Evolutionary conservation across 2,888 invertebrate genomes (phyloP).

Genomic region (Ypsolopha sequella): DNA sequence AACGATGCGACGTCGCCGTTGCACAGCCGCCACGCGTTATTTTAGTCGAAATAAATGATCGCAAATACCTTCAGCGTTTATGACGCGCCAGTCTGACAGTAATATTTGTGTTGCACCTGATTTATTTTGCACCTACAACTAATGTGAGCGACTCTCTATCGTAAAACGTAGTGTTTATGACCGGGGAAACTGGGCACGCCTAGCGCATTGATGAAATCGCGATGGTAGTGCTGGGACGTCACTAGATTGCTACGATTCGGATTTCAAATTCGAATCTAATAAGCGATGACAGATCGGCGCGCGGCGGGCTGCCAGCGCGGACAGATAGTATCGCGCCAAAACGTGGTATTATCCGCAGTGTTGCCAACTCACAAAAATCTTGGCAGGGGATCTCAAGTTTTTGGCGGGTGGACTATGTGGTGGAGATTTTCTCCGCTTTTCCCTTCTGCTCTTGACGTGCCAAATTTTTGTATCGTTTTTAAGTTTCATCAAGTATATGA

Average conservation of each 20-base stretch:
- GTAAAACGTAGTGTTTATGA: conserved; percentile 44
- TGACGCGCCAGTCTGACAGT: conserved; percentile 45
- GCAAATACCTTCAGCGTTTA: conserved; percentile 38
- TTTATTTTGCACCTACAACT: conserved; percentile 36
- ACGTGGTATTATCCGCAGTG: conserved; percentile 17
- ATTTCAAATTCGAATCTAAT: conserved; percentile 20
- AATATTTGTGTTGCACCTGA: conserved; percentile 52
- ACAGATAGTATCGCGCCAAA: conserved; percentile 16
- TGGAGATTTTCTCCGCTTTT: conserved; percentile 11
- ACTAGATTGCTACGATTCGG: conserved; percentile 16
- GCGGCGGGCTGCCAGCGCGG: conserved; percentile 11
- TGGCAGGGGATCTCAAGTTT: conserved; percentile 17
- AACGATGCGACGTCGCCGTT: conserved; percentile 27
- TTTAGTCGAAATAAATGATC: conserved; percentile 38
- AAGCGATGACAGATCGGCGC: conserved; percentile 8
- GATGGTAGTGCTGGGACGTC: background rate
- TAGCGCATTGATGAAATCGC: background rate
- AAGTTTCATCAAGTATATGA: conserved; percentile 5
- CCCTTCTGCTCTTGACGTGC: conserved; percentile 17
- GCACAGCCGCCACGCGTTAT: conserved; percentile 27
- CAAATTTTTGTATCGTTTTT: conserved; percentile 18
- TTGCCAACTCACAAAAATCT: conserved; percentile 23
- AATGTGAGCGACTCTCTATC: conserved; percentile 23
- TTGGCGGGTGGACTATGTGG: conserved; percentile 12
- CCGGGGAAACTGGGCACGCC: conserved; percentile 4